Conservation (phyloP, 2,113 vertebrate species). For the Neodontobutis hainanensis region DNA sequence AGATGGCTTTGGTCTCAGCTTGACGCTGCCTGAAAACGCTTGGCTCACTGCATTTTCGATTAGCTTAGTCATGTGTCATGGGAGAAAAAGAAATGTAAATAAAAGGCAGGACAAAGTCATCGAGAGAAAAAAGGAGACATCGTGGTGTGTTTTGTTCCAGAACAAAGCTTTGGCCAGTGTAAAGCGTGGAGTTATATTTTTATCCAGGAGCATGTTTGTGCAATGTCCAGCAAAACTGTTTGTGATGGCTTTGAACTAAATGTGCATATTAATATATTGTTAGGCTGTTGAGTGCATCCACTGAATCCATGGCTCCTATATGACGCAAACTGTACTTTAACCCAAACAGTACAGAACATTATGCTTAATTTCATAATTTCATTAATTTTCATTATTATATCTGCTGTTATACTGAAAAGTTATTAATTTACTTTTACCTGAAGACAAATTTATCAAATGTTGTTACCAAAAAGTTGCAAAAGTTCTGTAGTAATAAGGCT, state of each 20-base stretch:
- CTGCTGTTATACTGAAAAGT: too few species aligned
- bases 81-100: conserved; percentile 62
- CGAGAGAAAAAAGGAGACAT: conserved; percentile 40
- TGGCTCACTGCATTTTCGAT: conserved; percentile 55
- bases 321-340: too few species aligned
- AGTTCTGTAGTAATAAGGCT: too few species aligned
- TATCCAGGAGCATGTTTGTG: conserved; percentile 25
- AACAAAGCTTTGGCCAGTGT: conserved; percentile 58
- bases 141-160: conserved; percentile 63
- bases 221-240: background rate
- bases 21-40: conserved; percentile 36
- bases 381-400: too few species aligned
- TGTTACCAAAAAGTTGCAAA: too few species aligned
- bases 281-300: too few species aligned
- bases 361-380: too few species aligned
- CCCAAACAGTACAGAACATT: too few species aligned
- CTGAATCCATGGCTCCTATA: too few species aligned
- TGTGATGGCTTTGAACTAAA: background rate
- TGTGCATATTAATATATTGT: too few species aligned
- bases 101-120: conserved; percentile 53
- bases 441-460: too few species aligned
- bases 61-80: conserved; percentile 57
- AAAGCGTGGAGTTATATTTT: conserved; percentile 61
- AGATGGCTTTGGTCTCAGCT: conserved; percentile 54
- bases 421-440: too few species aligned